Base-by-base conservation (phyloP, 2,113 vertebrate genomes). In the Polypterus senegalus region DNA sequence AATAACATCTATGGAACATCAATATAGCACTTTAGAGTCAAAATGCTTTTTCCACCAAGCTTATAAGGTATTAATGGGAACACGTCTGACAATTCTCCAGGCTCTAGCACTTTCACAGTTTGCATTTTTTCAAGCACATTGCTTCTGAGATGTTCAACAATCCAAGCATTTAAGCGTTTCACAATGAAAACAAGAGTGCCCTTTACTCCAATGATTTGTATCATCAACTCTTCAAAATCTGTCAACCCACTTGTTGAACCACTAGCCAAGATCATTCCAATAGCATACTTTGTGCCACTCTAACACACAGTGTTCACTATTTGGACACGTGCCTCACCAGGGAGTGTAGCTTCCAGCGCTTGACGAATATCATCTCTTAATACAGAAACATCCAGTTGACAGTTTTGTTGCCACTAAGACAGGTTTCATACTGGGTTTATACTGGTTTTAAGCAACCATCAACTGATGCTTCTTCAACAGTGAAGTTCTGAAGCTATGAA, bases 81-180 rank as follows among this genome's bases (percentile, higher is more conserved):
- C 27, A 27, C 2, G 27, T 27, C 27, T 27, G 27, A 27, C 27
- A 27, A 27, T 27, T 27, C 27, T 27, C 27, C 27, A 27, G 27
- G 27, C 27, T 27, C 1, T 27, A 27, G 27, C 27, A 27, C 27
- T 27, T 27, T 27, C 27, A 27, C 27, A 27, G 27, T 27, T 27
- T 27, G 27, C 27, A 27, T 27, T 27, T 27, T 1, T 27, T 27
- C 27, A 8, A 65, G 51, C 48, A 69, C 53, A 65, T 62, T 69
- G 43, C 61, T 65, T 0, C 61, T 49, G 56, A 71, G 57, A 60
- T 73, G 67, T 63, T 73, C 53, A 71, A 66, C 5, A 61, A 69
- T 69, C 61, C 63, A 69, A 1, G 67, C 46, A 5, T 71, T 61
- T 63, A 57, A 66, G 49, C 61, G n/a, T 61, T 63, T 71, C 46